A percentile compares a stretch with the other conserved stretches of the same genome.
Conservation (phyloP, 1,140 invertebrate genomes). For the Cotesia glomerata region DNA sequence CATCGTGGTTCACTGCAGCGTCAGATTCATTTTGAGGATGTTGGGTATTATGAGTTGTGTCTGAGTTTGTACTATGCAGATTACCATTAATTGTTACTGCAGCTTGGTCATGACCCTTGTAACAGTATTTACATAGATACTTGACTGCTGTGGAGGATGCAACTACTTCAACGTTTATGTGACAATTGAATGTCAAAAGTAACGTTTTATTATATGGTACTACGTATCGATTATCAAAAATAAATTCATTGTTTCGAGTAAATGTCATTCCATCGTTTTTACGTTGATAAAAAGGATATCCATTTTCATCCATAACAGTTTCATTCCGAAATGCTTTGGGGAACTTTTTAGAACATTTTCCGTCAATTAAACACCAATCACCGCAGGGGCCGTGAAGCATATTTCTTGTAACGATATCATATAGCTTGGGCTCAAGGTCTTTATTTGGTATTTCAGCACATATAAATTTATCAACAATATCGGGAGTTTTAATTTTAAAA, state of each 20-base stretch:
- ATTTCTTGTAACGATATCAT: slow-evolving; percentile 27
- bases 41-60: not conserved
- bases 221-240: slow-evolving; percentile 18
- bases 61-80: no score
- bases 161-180: slow-evolving; percentile 25
- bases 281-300: slow-evolving; percentile 7
- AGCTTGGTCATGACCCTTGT: slow-evolving; percentile 18
- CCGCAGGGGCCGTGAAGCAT: slow-evolving; percentile 49
- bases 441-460: slow-evolving; percentile 32
- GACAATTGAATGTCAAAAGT: slow-evolving; percentile 17
- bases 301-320: slow-evolving; percentile 17
- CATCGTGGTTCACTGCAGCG: not conserved
- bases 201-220: slow-evolving; percentile 23
- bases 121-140: slow-evolving; percentile 21
- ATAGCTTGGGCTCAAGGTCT: slow-evolving; percentile 1
- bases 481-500: slow-evolving; percentile 13
- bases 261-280: slow-evolving; percentile 4
- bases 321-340: slow-evolving; percentile 27
- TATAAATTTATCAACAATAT: slow-evolving; percentile 26
- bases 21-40: not conserved
- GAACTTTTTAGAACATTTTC: slow-evolving; percentile 42
- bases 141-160: slow-evolving; percentile 15
- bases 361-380: slow-evolving; percentile 34
- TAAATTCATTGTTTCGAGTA: not conserved
- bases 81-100: not conserved